Evolutionary conservation across 2,113 vertebrate species (phyloP), one percentile per base, ranked within the genome.

Genomic region (Notarius quadriscutis): DNA sequence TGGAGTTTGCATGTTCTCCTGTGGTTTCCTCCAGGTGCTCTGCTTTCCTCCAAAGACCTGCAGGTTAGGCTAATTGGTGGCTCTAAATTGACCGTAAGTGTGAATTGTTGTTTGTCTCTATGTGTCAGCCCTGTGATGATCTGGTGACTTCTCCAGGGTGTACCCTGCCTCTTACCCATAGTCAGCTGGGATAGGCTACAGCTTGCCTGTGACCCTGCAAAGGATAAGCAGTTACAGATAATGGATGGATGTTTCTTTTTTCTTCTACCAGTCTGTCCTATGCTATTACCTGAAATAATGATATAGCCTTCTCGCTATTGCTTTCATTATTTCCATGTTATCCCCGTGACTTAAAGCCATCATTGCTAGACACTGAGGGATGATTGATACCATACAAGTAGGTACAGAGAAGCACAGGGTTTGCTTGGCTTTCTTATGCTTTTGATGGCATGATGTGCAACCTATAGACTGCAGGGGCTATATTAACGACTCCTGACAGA

Each of bases 241-340:
- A 41, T 41, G 41, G 41, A 41, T 41, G 3, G 41, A 4, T 86
- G 14, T 53, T 62, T 12, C 22, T 80, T 6, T 67, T 9, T 11
- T 2, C 10, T 30, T 60, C 41, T 1, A n/a, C 20, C 12, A 34
- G n/a, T 27, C 30, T 53, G 62, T 81, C 34, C n/a, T 81, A 34
- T 58, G 63, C 80, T 81, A 55, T 81, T 77, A 34, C 25, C 50
- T 77, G 50, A 41, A 48, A 65, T 41, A 22, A 65, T 69, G 58
- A 51, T 25, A 12, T 50, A 57, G 27, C 20, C 50, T 41, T 83
- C n/a, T 83, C 30, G 50, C 86, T 86, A 78, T 71, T 82, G 22
- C 83, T 58, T 82, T 77, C 11, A 89, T 85, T 60, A 53, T 85
- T n/a, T 34, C 58, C 30, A 60, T 87, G 87, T 88, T 85, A 72